These are phyloP conservation scores for Muntiacus muntjak DNA, from an alignment of 2,113 vertebrate species.

Conservation along the genomic window DNA sequence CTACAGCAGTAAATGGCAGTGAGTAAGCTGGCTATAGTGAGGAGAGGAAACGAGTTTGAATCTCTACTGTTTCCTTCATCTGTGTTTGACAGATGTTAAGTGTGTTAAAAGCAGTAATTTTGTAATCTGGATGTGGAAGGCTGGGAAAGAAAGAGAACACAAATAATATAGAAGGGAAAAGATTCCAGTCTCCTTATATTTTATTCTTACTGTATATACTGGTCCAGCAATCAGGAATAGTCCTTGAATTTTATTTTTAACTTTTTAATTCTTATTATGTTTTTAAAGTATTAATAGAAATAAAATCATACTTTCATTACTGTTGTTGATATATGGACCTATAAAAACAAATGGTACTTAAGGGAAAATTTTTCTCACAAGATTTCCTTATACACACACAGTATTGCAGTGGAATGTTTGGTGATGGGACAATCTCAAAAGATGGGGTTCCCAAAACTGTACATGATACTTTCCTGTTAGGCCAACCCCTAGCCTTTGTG, in stretches of 20 bases:
- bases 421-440: neutral
- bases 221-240: neutral
- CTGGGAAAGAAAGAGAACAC: neutral
- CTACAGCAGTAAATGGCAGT: neutral
- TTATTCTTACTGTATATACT: neutral
- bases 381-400: neutral
- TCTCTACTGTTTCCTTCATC: neutral
- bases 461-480: neutral
- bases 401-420: neutral
- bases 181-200: neutral
- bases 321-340: neutral
- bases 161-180: neutral
- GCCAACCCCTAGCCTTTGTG: neutral
- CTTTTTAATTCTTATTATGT: neutral
- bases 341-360: neutral
- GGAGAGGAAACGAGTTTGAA: neutral
- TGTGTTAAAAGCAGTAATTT: neutral
- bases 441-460: neutral
- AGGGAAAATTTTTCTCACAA: neutral
- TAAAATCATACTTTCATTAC: neutral
- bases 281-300: conserved; percentile 8
- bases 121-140: neutral
- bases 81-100: neutral
- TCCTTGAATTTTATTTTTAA: conserved; percentile 38
- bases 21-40: neutral